Conservation (phyloP, 1,140 invertebrate genomes). For the Cotesia typhae region DNA sequence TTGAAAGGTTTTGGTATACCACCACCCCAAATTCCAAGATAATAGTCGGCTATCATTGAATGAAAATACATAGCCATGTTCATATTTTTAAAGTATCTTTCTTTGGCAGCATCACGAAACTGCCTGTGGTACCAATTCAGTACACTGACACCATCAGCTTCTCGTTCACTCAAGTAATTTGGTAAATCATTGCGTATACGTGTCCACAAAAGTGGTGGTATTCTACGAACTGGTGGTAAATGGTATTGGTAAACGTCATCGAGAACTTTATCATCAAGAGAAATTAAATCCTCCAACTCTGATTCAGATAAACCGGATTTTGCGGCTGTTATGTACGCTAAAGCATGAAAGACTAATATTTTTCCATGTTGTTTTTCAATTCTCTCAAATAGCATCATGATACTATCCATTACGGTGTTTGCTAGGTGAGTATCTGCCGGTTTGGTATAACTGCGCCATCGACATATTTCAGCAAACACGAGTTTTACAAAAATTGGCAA, state of each 20-base stretch:
- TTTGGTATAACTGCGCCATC: constrained; percentile 96
- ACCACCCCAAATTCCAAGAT: constrained; percentile 94
- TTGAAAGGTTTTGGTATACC: constrained; percentile 95
- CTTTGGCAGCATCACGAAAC: constrained; percentile 91
- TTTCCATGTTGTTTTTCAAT: constrained; percentile 95
- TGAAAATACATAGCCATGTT: constrained; percentile 97
- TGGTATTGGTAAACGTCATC: constrained; percentile 99
- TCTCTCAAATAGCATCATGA: constrained; percentile 95
- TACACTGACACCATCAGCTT: constrained; percentile 96
- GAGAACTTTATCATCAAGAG: constrained; percentile 90
- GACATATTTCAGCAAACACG: constrained; percentile 94
- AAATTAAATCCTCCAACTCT: constrained; percentile 94
- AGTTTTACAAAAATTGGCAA: constrained; percentile 97
- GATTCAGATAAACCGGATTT: constrained; percentile 93
- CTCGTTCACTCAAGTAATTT: constrained; percentile 94
- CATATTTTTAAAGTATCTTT: constrained; percentile 97
- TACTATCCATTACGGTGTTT: constrained; percentile 96
- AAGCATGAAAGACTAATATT: constrained; percentile 89
- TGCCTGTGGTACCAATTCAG: constrained; percentile 98
- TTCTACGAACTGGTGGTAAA: constrained; percentile 92
- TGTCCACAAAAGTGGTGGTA: constrained; percentile 95
- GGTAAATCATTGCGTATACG: constrained; percentile 93
- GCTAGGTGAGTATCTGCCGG: constrained; percentile 91
- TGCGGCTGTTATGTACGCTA: constrained; percentile 94
- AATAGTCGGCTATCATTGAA: constrained; percentile 97